A percentile compares a stretch with the other conserved stretches of the same genome.
These are phyloP conservation scores for Myotis vivesi DNA, from an alignment of 2,797 vertebrate genomes.

Conservation along the genomic window DNA sequence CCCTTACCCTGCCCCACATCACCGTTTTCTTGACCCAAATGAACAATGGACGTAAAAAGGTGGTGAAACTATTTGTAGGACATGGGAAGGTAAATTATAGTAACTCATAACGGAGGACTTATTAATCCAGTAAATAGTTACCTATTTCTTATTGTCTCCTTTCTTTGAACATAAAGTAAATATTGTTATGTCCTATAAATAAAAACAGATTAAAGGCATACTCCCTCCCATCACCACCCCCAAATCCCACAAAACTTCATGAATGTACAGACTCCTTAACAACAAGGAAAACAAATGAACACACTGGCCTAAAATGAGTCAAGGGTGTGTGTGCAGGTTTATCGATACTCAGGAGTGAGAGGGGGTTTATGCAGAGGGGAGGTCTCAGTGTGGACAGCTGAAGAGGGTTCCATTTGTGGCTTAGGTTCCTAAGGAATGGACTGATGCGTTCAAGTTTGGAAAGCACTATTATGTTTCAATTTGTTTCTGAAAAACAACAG, in stretches of 20 bases:
- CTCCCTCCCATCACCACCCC: background rate
- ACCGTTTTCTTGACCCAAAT: background rate
- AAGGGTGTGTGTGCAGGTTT: background rate
- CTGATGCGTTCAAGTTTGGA: background rate
- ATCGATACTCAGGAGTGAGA: accelerated
- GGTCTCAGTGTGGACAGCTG: accelerated
- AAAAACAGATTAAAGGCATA: background rate
- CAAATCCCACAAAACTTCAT: background rate
- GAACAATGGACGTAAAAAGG: background rate
- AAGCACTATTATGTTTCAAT: background rate
- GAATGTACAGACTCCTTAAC: background rate
- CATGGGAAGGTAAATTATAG: background rate
- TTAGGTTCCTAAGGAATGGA: background rate
- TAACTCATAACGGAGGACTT: background rate
- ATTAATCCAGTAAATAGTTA: too few relatives aligned
- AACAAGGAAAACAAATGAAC: background rate
- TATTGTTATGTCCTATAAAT: background rate
- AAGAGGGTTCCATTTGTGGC: background rate
- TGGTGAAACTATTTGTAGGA: background rate
- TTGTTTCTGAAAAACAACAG: background rate
- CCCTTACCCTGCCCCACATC: accelerated
- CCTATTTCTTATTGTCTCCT: background rate
- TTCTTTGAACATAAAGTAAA: background rate
- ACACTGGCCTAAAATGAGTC: background rate
- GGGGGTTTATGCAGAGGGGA: background rate